Base-by-base conservation (phyloP, 2,113 vertebrate genomes). In the Ramphastos sulfuratus region DNA sequence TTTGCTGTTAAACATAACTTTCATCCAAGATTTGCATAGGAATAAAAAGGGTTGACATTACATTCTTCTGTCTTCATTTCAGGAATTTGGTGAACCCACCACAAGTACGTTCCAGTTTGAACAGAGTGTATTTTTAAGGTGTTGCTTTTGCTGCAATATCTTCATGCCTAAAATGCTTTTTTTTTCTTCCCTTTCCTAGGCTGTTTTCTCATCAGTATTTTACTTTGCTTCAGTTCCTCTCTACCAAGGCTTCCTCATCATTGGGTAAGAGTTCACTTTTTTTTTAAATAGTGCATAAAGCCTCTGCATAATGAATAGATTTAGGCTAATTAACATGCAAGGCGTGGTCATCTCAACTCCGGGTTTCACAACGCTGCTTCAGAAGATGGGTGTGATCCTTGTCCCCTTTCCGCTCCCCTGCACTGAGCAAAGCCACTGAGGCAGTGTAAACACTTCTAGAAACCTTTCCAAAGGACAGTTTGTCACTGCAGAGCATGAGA, bases 201-300 rank as follows among this genome's bases (percentile, higher is more conserved):
- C 99, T 10, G 99, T 99, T 59, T 99, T 99, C 90, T 99, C 99
- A 30, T 99, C 99, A 0, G 99, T 99, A 10, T 99, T 99, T 98
- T 99, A 99, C 96, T 99, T 99, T 19, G 99, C 99, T 46, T 99
- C 99, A 0, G 98, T 99, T 59, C 99, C 99, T 9, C 99, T 99
- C 92, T 99, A 99, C 96, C 99, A 99, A 98, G 99, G 99, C 87
- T 99, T 99, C 97, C 98, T 99, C 96, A 98, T 99, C 78, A 99
- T 99, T 42, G 99, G 99, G 99, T 99, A 97, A 99, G 99, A 96
- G 67, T 44, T 92, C 59, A 12, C 18, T 10, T 79, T 82, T 77
- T 65, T 8, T 15, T 81, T 37, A 37, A 72, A 17, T 7, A 44
- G 15, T 17, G 7, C 71, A 44, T 50, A 44, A 70, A 90, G 31